Base-by-base conservation (phyloP, 2,797 vertebrate species). In the Gouania willdenowi region DNA sequence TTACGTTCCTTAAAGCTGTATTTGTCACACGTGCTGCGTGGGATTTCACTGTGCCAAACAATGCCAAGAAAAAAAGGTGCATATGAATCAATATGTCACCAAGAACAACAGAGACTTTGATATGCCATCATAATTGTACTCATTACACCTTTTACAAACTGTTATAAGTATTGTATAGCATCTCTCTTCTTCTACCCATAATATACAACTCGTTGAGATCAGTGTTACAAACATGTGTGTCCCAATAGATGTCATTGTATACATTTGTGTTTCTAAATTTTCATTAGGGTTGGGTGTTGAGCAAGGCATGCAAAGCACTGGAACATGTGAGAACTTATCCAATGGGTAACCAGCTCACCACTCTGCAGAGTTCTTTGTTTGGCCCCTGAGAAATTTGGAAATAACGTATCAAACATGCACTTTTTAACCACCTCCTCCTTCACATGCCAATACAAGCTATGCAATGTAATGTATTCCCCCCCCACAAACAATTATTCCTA, bases 401-500 rank as follows among this genome's bases (percentile, higher is more conserved):
- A 59, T 75, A 66, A 35, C 40, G 59, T 52, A 36, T 68, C 39
- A 60, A 47, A 70, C 62, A 64, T 80, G 77, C 79, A 84, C 81
- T 79, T 84, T 82, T 69, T 54, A 26, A 56, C 46, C 79, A n/a
- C n/a, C 51, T 50, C 62, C 60, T 63, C 59, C 32, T 33, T 72
- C 72, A 79, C 69, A 67, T 28, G 42, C 58, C 68, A 66, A 66
- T 69, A 65, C 53, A 73, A 83, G 75, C 81, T 83, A 87, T 88
- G 77, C 85, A 90, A 85, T 87, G 82, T 82, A 86, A 33, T 66
- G 67, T 82, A 65, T 53, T 69, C 24, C 54, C 65, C 75, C 24
- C 54, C 65, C 75, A 77, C 79, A 46, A 28, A 39, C 74, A 72
- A 31, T 78, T 67, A 64, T 58, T 52, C 61, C 45, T 46, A 48